Percentiles rank a stretch among this genome's conserved stretches.
phyloP scores from a whole-genome alignment of 2,888 invertebrate species.

The Gasteruption jaculator region DNA sequence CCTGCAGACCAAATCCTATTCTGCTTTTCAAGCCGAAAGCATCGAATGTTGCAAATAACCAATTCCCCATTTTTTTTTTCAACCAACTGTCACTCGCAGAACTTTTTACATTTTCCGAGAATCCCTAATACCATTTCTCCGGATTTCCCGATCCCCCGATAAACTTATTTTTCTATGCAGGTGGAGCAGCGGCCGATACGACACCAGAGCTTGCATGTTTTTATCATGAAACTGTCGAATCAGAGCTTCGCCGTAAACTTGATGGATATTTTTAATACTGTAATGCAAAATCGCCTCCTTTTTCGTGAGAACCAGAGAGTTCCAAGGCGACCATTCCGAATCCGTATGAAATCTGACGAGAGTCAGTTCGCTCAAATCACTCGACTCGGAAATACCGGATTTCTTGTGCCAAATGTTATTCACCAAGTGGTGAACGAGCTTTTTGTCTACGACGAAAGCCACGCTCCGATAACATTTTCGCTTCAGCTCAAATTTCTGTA shows the following conservation, averaged over 20 bases:
- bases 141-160: too few relatives aligned
- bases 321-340: conserved; percentile 92
- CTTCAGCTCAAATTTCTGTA: conserved; percentile 52
- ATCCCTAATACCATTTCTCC: too few relatives aligned
- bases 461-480: conserved; percentile 61
- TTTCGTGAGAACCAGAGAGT: conserved; percentile 79
- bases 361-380: conserved; percentile 68
- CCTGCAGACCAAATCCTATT: too few relatives aligned
- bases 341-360: conserved; percentile 74
- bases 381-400: conserved; percentile 78
- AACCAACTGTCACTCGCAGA: too few relatives aligned
- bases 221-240: conserved; percentile 62
- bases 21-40: too few relatives aligned
- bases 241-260: conserved; percentile 65
- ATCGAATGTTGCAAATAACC: too few relatives aligned
- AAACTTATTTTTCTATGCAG: too few relatives aligned
- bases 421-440: conserved; percentile 77
- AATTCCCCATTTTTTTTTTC: too few relatives aligned
- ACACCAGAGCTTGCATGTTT: conserved; percentile 69
- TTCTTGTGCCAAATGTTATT: conserved; percentile 86
- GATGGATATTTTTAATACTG: conserved; percentile 43
- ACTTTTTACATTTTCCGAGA: too few relatives aligned
- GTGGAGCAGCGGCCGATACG: too few relatives aligned
- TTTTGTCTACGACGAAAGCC: conserved; percentile 74
- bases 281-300: conserved; percentile 77